phyloP scores from a whole-genome alignment of 2,113 vertebrate species.

The Orientallactaga bullata region DNA sequence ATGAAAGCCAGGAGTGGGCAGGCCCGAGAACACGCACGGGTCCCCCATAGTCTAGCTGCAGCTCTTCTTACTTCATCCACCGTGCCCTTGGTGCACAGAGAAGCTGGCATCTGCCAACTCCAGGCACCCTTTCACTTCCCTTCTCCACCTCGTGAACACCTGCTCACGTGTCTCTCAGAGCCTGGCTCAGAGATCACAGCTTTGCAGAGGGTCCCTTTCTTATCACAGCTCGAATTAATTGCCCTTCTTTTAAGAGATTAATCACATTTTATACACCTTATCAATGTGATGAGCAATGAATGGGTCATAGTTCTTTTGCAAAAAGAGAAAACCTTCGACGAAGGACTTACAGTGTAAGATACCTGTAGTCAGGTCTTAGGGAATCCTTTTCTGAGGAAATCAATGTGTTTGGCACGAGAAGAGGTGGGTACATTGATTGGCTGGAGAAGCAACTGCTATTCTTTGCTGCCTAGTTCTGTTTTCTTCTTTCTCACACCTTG shows the following conservation, averaged over 20 bases:
- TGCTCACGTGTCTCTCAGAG: not conserved
- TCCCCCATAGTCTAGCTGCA: rapidly evolving
- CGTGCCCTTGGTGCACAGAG: not conserved
- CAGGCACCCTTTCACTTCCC: not conserved
- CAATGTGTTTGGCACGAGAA: not conserved
- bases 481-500: rapidly evolving
- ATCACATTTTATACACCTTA: not conserved
- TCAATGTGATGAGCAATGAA: not conserved
- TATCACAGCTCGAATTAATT: not conserved
- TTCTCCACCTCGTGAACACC: not conserved
- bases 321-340: not conserved
- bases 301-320: not conserved
- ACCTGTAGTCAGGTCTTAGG: no score
- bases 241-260: not conserved
- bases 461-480: rapidly evolving
- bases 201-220: not conserved
- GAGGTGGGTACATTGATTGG: not conserved
- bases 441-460: rapidly evolving
- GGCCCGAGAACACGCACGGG: not conserved
- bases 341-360: not conserved
- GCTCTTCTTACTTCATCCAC: not conserved
- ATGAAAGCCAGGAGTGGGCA: not conserved
- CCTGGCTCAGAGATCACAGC: not conserved
- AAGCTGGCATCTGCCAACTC: not conserved
- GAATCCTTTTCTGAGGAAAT: not conserved